Evolutionary conservation across 2,888 invertebrate genomes (phyloP), one percentile per base, ranked within the genome.

Genomic region (Pachycephus smyrnensis): DNA sequence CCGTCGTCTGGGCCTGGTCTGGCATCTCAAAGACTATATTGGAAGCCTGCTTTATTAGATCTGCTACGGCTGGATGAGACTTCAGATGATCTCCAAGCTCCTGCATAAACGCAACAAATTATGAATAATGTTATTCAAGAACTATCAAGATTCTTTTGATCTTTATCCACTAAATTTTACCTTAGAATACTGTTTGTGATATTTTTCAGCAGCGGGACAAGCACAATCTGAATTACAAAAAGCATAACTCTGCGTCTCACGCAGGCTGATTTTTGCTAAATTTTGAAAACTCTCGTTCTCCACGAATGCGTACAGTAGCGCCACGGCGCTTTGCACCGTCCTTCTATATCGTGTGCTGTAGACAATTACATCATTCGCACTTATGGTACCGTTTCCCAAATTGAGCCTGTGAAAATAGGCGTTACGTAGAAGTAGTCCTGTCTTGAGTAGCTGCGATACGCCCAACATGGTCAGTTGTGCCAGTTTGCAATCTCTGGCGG

Each of bases 251-350:
- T 96, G 96, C 76, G 95, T 95, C 91, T 97, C 97, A 12, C 94
- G 92, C 23, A 98, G 93, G 36, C 93, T 93, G 9, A 97, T 92
- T 78, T 94, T 94, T 3, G 86, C 84, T 9, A 90, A 78, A 79
- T 88, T 90, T 12, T 94, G 92, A 86, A 95, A 92, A 75, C 95
- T 93, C 78, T 96, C 95, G 2, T 93, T 91, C 4, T 95, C 94
- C 68, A 97, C 92, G 81, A 97, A 93, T 0, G 95, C 94, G 88
- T 94, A 96, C 4, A 97, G 90, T 84, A 97, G 93, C 0, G 97
- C 97, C 84, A 97, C 93, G 0, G 97, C 96, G 85, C 98, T 98
- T 92, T 98, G 98, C 88, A 97, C 97, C 31, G 98, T 98, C 86
- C 99, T 94, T 1, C 97, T 92, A 90, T 97, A 98, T 71, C 96